Evolutionary conservation across 2,113 vertebrate genomes (phyloP), one percentile per base, ranked within the genome.

Genomic region (Polyodon spathula): DNA sequence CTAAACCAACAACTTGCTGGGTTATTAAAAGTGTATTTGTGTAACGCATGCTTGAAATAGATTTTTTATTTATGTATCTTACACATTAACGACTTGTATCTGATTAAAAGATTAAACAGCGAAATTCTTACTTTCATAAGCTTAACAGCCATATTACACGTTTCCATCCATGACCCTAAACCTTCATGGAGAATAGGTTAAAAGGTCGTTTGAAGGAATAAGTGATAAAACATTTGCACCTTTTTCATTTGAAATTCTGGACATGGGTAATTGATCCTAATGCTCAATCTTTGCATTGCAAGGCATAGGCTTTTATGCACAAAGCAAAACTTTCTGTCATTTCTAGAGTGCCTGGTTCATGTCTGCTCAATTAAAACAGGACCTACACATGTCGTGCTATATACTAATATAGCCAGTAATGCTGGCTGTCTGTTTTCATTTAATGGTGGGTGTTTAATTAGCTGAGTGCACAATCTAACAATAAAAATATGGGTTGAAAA

Each of bases 181-280:
- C 63, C 72, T 71, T 68, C 41, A 78, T 73, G 71, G 66, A 62
- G 78, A 81, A 80, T 73, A 78, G 77, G 76, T 81, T 80, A 81
- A 76, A 72, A 79, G 81, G 75, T 73, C 81, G 79, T 85, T 85
- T 82, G 79, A 85, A 83, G 78, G 48, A 50, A 50, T 50, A 50
- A n/a, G 12, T 50, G 48, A 79, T 81, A 83, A 75, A 82, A 82
- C 77, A 81, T 74, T 82, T 81, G 78, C 78, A 76, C 77, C 75
- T 69, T 63, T 6, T 4, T 73, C 64, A 76, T 76, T 63, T 54
- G 60, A 68, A 73, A 38, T 1, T 73, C 78, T 80, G 80, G 80
- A 75, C 74, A 63, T 59, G 58, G 57, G 68, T 60, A 62, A 44
- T 67, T 69, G 65, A 81, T 81, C 77, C 76, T 65, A 71, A 62